Evolutionary conservation across 2,888 invertebrate genomes (phyloP), one percentile per base, ranked within the genome.

Genomic region (Leptinotarsa haldemani): DNA sequence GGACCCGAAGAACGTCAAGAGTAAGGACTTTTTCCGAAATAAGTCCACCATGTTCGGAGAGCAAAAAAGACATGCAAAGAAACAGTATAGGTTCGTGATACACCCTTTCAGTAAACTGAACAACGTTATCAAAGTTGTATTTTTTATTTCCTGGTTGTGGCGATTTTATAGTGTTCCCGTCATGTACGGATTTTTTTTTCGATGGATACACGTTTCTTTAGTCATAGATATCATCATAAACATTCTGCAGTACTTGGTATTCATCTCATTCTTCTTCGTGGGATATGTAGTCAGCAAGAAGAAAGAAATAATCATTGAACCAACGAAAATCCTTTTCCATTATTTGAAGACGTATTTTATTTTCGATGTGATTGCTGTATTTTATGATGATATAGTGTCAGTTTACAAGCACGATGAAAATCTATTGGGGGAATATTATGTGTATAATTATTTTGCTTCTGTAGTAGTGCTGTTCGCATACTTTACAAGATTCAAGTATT

Each of bases 71-170:
- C 79, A 81, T 65, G 70, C 70, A 22, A 69, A 61, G 30, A 70
- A 63, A n/a, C 52, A 30, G 3, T 46, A 74, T 46, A 20, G 65
- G 7, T 78, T 61, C 70, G 75, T 82, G 20, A 82, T 81, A 40
- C 82, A 82, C 71, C 82, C 82, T 1, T 78, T 82, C 69, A 82
- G 82, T 67, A 75, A 16, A 20, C 46, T 80, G 48, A 77, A 76
- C 66, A 67, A 73, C 30, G 25, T 79, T 2, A 46, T 78, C 12
- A 74, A 80, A 65, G 63, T 72, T 9, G 13, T 75, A 13, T 76
- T 79, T 50, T 72, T 73, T 58, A 0, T 80, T 48, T 46, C 78
- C 15, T 81, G 80, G 80, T 61, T 68, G 12, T 67, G 70, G 70
- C 20, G 16, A 25, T 65, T 52, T 22, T 53, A 53, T 20, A 46